A percentile compares a stretch with the other conserved stretches of the same genome.
These are phyloP conservation scores for Xestia c-nigrum DNA, from an alignment of 2,888 invertebrate species.

Conservation along the genomic window DNA sequence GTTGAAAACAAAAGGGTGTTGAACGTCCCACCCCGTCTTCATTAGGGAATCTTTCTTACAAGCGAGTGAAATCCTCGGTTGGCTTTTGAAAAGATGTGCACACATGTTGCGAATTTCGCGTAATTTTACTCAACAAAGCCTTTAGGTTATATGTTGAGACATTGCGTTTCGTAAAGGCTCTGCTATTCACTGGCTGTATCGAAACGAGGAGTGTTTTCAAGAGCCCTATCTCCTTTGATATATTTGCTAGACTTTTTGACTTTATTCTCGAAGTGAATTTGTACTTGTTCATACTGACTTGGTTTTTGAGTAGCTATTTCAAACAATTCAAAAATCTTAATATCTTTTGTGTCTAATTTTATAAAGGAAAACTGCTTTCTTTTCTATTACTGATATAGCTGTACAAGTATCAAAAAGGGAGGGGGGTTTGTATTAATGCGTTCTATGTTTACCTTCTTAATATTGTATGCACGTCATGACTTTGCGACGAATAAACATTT, in stretches of 20 bases:
- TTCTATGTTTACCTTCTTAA: too few species aligned
- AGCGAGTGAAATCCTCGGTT: constrained; percentile 56
- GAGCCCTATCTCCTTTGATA: constrained; percentile 42
- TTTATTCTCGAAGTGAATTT: constrained; percentile 13
- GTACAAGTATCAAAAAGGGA: neutral
- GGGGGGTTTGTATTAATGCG: too few species aligned
- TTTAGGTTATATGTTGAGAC: constrained; percentile 47
- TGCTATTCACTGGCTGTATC: constrained; percentile 41
- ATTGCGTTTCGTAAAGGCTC: constrained; percentile 48
- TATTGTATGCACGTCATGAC: too few species aligned
- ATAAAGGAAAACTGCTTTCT: neutral
- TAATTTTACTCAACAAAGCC: constrained; percentile 65
- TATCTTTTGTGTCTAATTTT: neutral
- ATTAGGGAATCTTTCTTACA: constrained; percentile 75
- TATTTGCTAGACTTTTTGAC: constrained; percentile 12
- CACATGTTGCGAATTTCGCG: constrained; percentile 65
- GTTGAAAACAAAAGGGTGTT: constrained; percentile 84
- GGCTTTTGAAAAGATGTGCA: constrained; percentile 64
- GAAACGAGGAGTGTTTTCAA: constrained; percentile 45
- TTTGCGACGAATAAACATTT: too few species aligned
- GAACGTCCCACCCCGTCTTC: constrained; percentile 78
- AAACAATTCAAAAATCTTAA: neutral
- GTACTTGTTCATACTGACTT: neutral
- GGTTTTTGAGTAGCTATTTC: neutral
- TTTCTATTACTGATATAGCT: neutral